Percentiles rank a stretch among this genome's conserved stretches.
Conservation (phyloP, 2,113 vertebrate genomes). For the Solenodon paradoxus region DNA sequence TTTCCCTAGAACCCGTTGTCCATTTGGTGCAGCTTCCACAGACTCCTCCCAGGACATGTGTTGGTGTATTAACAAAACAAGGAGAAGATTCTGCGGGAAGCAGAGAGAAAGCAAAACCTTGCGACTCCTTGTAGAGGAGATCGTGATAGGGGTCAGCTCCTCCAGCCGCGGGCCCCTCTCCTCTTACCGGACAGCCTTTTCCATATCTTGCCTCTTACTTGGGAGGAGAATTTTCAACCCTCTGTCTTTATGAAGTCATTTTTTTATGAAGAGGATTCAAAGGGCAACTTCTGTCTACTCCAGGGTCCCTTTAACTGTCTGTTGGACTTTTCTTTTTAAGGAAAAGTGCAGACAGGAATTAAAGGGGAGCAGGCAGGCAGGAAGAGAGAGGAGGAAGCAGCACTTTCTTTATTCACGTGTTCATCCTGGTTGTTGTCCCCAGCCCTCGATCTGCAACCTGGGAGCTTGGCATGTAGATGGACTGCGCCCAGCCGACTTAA, state of each 20-base stretch:
- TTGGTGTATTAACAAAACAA: neutral
- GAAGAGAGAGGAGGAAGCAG: too few relatives aligned
- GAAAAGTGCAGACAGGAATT: too few relatives aligned
- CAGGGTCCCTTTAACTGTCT: neutral
- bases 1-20: conserved; percentile 3
- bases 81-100: neutral
- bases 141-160: neutral
- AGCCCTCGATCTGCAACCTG: too few relatives aligned
- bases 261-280: neutral
- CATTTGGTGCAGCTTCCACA: neutral
- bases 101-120: neutral
- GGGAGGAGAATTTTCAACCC: neutral
- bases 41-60: neutral
- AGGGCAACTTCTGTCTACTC: neutral
- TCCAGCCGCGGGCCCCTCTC: neutral
- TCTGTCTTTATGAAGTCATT: neutral
- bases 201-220: neutral
- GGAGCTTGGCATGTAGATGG: too few relatives aligned
- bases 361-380: too few relatives aligned
- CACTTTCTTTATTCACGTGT: too few relatives aligned
- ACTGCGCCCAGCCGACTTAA: too few relatives aligned
- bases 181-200: neutral
- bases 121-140: neutral
- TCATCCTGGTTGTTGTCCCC: too few relatives aligned
- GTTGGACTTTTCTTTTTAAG: too few relatives aligned